A percentile compares a stretch with the other conserved stretches of the same genome.
Evolutionary conservation across 1,140 invertebrate species (phyloP).

Genomic region (Cotesia typhae): DNA sequence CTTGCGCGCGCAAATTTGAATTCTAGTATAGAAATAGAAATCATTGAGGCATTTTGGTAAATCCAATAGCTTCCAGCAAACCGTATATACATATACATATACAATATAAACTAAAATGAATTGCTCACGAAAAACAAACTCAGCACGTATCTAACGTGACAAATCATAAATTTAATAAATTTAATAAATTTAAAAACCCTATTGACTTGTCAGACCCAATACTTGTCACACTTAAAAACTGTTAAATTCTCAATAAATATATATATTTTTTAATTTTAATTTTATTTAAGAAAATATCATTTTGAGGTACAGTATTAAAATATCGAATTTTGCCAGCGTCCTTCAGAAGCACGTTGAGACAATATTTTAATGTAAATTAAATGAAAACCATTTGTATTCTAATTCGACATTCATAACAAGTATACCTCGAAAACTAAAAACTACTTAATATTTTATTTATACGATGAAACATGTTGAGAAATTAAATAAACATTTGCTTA

Average conservation of each 20-base stretch:
- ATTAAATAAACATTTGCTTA: no score
- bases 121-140: neutral
- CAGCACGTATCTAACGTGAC: neutral
- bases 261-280: no score
- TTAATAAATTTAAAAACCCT: neutral
- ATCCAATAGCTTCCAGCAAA: slow-evolving; percentile 4
- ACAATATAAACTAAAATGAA: neutral
- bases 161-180: slow-evolving; percentile 4
- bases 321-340: slow-evolving; percentile 37
- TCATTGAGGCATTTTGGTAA: slow-evolving; percentile 1
- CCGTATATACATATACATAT: neutral
- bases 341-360: slow-evolving; percentile 49
- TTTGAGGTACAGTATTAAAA: neutral
- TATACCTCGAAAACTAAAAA: slow-evolving; percentile 18
- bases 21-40: slow-evolving; percentile 6
- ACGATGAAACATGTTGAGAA: no score
- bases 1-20: no score
- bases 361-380: slow-evolving; percentile 60
- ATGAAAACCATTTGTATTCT: slow-evolving; percentile 51
- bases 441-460: no score
- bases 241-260: no score
- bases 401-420: slow-evolving; percentile 57
- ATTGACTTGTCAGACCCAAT: neutral
- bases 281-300: neutral
- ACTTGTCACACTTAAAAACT: neutral